Evolutionary conservation across 2,888 invertebrate species (phyloP), one percentile per base, ranked within the genome.

Genomic region (Taphrorychus bicolor): DNA sequence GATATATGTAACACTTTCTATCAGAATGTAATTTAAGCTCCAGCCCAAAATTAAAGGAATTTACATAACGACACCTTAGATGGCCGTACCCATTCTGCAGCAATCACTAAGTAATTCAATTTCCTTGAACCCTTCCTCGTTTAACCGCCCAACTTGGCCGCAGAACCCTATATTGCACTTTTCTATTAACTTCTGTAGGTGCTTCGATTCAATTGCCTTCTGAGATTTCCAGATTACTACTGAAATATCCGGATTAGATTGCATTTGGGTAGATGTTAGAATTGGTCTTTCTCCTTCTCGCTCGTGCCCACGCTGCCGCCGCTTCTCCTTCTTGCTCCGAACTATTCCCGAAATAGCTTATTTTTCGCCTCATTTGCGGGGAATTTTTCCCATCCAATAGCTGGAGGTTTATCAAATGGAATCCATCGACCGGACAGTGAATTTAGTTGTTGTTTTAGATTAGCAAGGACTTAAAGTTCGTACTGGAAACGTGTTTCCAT

Each of bases 301-400:
- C 22, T 40, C 32, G 14, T n/a, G 48, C 59, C 14, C 63, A 9
- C 45, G 52, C 41, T 23, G 41, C 61, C n/a, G 48, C 19, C 60
- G 45, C 48, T 53, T 9, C 52, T 45, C 61, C 58, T 54, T 49
- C 58, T 70, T 72, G 53, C 67, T 67, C 64, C 67, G 70, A 72
- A 66, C 62, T 54, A 56, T 54, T 61, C 73, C 70, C 71, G 75
- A 77, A 80, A 80, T 79, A 79, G 81, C 80, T 81, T 81, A 82
- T 82, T 82, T 82, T 80, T 80, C 81, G 82, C 80, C 80, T 81
- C 82, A 82, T 82, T 82, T 82, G 80, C 77, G 79, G 79, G 75
- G 79, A 53, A 60, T 60, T 52, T 60, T 60, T 53, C 60, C 60
- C 48, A 49, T 49, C 59, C 24, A 49, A 59, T 59, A 18, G 49